Conservation (phyloP, 2,888 invertebrate genomes). For the Congeria kusceri region DNA sequence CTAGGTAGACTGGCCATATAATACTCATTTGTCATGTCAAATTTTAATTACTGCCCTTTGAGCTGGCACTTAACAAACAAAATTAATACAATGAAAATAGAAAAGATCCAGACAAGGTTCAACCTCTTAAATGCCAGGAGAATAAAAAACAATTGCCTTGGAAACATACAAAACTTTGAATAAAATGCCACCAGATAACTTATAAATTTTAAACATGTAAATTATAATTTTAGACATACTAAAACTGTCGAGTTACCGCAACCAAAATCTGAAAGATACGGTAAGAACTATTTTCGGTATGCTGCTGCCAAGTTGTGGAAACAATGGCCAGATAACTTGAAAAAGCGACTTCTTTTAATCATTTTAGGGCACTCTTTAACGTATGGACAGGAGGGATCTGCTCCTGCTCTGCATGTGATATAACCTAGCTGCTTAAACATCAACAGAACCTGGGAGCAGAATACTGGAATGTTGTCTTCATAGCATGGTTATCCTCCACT, state of each 20-base stretch:
- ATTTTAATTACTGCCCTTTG: conserved; percentile 44
- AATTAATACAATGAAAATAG: conserved; percentile 36
- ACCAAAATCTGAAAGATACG: conserved; percentile 31
- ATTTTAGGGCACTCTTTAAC: background rate
- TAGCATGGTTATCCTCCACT: too few species aligned
- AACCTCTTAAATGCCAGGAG: conserved; percentile 24
- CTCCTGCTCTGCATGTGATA: conserved; percentile 4
- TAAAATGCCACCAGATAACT: conserved; percentile 19
- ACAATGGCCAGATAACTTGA: conserved; percentile 7
- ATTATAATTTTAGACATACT: conserved; percentile 41
- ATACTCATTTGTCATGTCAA: conserved; percentile 45
- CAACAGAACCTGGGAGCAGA: background rate
- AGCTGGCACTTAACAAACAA: conserved; percentile 47
- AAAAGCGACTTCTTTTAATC: conserved; percentile 5
- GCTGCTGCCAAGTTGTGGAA: conserved; percentile 35
- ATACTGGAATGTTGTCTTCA: background rate
- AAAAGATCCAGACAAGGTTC: conserved; percentile 40
- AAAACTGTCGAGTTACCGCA: conserved; percentile 33
- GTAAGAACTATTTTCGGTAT: conserved; percentile 33
- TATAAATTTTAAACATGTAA: conserved; percentile 24
- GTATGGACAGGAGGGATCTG: conserved; percentile 9
- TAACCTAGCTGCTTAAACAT: background rate
- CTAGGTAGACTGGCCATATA: conserved; percentile 30
- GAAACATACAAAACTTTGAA: conserved; percentile 45
- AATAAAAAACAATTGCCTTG: conserved; percentile 26